Conservation (phyloP, 2,113 vertebrate genomes). For the Sisor rabdophorus region DNA sequence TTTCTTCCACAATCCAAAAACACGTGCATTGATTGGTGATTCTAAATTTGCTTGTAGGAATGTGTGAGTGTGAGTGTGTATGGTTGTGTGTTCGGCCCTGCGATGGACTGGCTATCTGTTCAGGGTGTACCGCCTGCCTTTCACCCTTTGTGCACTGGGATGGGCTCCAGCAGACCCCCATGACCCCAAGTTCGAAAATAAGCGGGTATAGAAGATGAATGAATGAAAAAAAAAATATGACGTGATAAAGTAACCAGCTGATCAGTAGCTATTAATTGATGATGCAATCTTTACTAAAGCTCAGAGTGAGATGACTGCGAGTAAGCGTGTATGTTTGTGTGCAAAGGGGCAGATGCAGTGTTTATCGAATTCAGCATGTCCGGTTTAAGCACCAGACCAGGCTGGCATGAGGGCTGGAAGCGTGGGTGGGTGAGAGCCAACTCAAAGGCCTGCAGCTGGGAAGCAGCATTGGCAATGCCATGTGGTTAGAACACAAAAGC, state of each 20-base stretch:
- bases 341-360: constrained; percentile 19
- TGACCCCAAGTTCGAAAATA: no score
- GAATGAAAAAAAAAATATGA: constrained; percentile 67
- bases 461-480: constrained; percentile 64
- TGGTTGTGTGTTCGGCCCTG: no score
- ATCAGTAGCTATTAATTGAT: constrained; percentile 52
- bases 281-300: constrained; percentile 58
- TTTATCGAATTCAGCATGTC: constrained; percentile 23
- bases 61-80: no score
- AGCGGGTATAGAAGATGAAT: no score
- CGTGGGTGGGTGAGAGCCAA: constrained; percentile 59
- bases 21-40: no score
- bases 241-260: constrained; percentile 59
- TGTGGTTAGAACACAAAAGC: constrained; percentile 75
- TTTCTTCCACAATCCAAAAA: no score
- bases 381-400: constrained; percentile 47
- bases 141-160: no score
- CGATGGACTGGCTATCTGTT: no score
- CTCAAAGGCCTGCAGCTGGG: constrained; percentile 72
- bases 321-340: constrained; percentile 25
- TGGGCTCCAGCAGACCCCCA: no score
- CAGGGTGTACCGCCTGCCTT: no score
- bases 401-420: constrained; percentile 62
- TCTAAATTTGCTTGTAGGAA: no score
- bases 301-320: constrained; percentile 21